Base-by-base conservation (phyloP, 2,797 vertebrate species). In the Hypotaenidia okinawae region DNA sequence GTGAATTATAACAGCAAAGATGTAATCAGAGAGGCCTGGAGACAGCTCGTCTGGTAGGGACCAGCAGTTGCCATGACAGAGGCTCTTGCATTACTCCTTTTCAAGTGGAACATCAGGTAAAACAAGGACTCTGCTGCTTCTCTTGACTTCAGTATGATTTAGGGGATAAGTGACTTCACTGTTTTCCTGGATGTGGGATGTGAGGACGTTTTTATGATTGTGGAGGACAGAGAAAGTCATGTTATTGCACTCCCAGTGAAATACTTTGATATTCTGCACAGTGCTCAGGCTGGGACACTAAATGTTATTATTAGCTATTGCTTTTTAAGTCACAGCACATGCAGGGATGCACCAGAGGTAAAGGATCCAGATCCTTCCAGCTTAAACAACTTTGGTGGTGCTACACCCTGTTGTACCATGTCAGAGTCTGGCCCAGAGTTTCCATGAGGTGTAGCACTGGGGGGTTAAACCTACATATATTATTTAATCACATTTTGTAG, bases 1-100 rank as follows among this genome's bases (percentile, higher is more conserved):
- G 93, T 95, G 96, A 89, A 96, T 95, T 96, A 78, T 90, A 95
- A 93, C 37, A 0, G 90, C 81, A 90, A 64, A 96, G 96, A 96
- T 96, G 94, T 95, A 95, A 96, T 95, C 75, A 1, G 94, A 87
- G 96, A 95, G 88, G 68, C 62, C 89, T 96, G 96, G 96, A 96
- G 96, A 95, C 96, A 85, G 96, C 72, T 95, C 54, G 81, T 97
- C 96, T 96, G 93, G 86, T 69, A 33, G 78, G 78, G 90, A 92
- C 3, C 2, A 87, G 89, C 62, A 94, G 93, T 94, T 96, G 75
- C 94, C 78, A 87, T 89, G 88, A 92, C 86, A 93, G 77, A 94
- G 62, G 45, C 74, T 92, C 78, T 89, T 7, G 1, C 0, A 0
- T 77, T 85, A 49, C 95, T 87, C 78, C 93, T 89, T 94, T 69